Conservation (phyloP, 2,888 invertebrate genomes). For the Mesorhabditis spiculigera region DNA sequence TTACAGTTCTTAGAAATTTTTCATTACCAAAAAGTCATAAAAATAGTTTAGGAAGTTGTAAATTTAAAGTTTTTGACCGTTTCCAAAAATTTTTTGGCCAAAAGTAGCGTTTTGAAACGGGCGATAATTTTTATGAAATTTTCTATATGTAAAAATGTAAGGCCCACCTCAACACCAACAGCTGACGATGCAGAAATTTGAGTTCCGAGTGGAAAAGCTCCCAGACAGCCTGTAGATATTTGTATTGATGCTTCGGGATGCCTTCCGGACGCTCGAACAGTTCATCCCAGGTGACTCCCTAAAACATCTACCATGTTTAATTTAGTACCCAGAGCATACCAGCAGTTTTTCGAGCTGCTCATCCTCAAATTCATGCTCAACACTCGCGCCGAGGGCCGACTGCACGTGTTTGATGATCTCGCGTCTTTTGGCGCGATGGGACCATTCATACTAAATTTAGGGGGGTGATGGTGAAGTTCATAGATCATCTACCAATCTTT, state of each 20-base stretch:
- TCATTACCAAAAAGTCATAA: no score
- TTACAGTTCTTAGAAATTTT: no score
- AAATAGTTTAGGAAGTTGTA: no score
- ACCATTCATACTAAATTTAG: conserved; percentile 63
- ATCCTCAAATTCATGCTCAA: conserved; percentile 52
- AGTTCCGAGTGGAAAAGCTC: conserved; percentile 69
- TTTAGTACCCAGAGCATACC: conserved; percentile 24
- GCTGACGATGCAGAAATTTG: conserved; percentile 67
- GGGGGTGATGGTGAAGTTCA: not conserved
- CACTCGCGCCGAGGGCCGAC: conserved; percentile 47
- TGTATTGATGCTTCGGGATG: conserved; percentile 20
- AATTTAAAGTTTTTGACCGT: no score
- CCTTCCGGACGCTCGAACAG: conserved; percentile 38
- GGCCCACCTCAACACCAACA: conserved; percentile 66
- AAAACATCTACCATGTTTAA: conserved; percentile 13
- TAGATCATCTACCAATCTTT: conserved; percentile 44
- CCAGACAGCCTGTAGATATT: conserved; percentile 61
- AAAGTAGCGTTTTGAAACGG: no score
- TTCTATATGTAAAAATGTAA: not conserved
- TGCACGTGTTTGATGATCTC: conserved; percentile 57
- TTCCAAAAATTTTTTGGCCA: no score
- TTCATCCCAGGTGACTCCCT: conserved; percentile 50
- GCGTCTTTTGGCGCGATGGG: conserved; percentile 60
- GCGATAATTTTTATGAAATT: no score
- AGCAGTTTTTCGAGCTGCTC: conserved; percentile 50